Evolutionary conservation across 2,113 vertebrate species (phyloP).

Genomic region (Corydoras sp.): DNA sequence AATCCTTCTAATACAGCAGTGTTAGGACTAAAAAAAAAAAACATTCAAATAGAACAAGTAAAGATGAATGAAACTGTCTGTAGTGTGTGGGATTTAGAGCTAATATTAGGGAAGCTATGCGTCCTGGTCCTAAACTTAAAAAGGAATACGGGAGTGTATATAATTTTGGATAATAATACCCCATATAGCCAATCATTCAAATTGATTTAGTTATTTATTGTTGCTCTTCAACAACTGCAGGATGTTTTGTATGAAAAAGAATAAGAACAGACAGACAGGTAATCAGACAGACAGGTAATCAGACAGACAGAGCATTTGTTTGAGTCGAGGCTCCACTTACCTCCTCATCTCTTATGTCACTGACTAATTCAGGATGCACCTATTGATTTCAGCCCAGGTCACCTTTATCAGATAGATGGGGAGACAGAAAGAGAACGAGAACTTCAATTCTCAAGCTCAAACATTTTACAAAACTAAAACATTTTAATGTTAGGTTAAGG

Average conservation of each 20-base stretch:
- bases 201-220: no score
- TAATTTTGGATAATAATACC: no score
- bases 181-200: no score
- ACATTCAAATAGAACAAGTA: no score
- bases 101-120: no score
- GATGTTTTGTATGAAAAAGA: neutral
- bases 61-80: no score
- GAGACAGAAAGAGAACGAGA: constrained; percentile 1
- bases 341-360: constrained; percentile 40
- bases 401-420: constrained; percentile 21
- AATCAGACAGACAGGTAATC: neutral
- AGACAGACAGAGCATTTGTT: constrained; percentile 19
- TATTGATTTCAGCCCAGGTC: constrained; percentile 42
- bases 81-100: no score
- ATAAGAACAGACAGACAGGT: neutral
- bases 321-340: constrained; percentile 38
- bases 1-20: no score
- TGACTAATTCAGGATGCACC: constrained; percentile 48
- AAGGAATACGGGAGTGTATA: no score
- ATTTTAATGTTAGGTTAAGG: no score
- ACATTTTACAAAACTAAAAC: neutral
- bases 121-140: no score
- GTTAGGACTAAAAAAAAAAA: no score
- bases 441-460: neutral
- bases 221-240: neutral